Base-by-base conservation (phyloP, 1,140 invertebrate genomes). In the Aphis craccivora region DNA sequence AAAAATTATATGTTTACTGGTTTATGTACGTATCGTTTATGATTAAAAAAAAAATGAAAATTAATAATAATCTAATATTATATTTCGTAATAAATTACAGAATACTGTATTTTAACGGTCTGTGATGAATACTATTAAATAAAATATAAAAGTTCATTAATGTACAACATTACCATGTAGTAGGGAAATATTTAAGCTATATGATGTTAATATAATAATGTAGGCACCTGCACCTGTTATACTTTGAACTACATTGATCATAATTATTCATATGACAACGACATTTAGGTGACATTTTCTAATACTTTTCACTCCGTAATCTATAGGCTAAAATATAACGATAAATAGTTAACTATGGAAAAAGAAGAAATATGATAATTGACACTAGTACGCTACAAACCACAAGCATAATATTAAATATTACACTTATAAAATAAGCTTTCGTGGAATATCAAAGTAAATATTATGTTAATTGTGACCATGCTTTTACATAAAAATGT, bases 71-170 rank as follows among this genome's bases (percentile, higher is more conserved):
- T 67, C 9, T 30, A 60, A 30, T 67, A 67, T 67, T n/a, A n/a
- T 67, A 67, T n/a, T 67, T 67, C 30, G 60, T 67, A 67, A n/a
- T 67, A 67, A 67, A n/a, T n/a, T 76, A 76, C n/a, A 76, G n/a
- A 4, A 76, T 76, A 76, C 30, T n/a, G n/a, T 8, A 8, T 9
- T 67, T n/a, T 76, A n/a, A 76, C n/a, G n/a, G 60, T n/a, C 18
- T n/a, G 5, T 76, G 30, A 76, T n/a, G 18, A 35, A 14, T 76
- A 76, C 5, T 67, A 4, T 67, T 67, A n/a, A 67, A 67, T 67
- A n/a, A n/a, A 67, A n/a, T 14, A n/a, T 67, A 67, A 67, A 67
- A 67, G 30, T 67, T n/a, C 3, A 67, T 67, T n/a, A 30, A n/a
- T n/a, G 30, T 11, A 67, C 60, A n/a, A 60, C 55, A 60, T 30